Evolutionary conservation across 2,797 vertebrate genomes (phyloP), one percentile per base, ranked within the genome.

Genomic region (Malacoraja senta): DNA sequence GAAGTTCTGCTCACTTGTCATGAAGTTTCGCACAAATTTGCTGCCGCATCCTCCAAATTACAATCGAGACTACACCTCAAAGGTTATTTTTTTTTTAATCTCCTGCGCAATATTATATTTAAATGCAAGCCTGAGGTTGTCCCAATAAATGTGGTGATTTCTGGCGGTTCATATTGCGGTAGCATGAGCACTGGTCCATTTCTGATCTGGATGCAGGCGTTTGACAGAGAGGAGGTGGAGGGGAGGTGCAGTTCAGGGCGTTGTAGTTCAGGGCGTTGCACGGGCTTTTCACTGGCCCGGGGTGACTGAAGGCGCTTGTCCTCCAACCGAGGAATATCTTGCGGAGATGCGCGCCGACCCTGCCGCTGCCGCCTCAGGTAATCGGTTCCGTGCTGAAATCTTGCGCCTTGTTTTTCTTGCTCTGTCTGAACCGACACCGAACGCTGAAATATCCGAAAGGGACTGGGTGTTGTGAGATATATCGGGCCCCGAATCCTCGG

Each of bases 401-500:
- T 35, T 17, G 17, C 7, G 8, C n/a, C 35, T 21, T 21, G 29
- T 65, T 88, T 68, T 29, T 24, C 2, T 63, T 63, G 15, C n/a
- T 32, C 24, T 84, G n/a, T 88, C 17, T 63, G 58, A 1, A 61
- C 8, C 1, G 19, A 17, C 6, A 8, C 26, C 29, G 8, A 35
- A 88, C 6, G 29, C 26, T 32, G 58, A 68, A n/a, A 86, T 63
- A 86, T 63, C 61, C 61, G 29, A 1, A 6, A 63, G 12, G 26
- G 8, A 8, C 13, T 32, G 83, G 8, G 29, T 63, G 77, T 53
- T 13, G 58, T 1, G 58, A 32, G 15, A 6, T 19, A 19, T 61
- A 21, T 63, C 63, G 84, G 84, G 84, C 84, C 84, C n/a, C 84
- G 7, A 68, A 32, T 88, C 84, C 84, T 8, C 63, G 84, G n/a